phyloP scores from a whole-genome alignment of 2,797 vertebrate genomes.

The Acipenser oxyrinchus region DNA sequence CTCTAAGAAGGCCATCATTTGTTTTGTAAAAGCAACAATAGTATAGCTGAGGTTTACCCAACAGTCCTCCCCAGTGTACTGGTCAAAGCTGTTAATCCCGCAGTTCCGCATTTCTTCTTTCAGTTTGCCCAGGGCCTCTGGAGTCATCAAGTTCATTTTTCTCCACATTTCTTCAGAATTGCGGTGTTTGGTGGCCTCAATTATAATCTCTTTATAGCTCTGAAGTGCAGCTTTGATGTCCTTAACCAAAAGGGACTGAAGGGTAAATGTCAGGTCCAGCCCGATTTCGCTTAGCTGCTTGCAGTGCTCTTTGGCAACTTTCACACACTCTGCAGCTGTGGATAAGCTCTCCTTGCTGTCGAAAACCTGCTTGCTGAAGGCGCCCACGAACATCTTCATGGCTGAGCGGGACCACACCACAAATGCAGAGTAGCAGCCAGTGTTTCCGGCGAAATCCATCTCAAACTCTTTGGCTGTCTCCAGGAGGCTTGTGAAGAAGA shows the following conservation, averaged over 20 bases:
- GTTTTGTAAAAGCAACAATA: conserved; percentile 95
- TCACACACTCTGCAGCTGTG: conserved; percentile 88
- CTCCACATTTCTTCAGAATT: conserved; percentile 99
- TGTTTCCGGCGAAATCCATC: conserved; percentile 85
- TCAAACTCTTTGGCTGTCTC: conserved; percentile 93
- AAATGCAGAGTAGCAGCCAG: conserved; percentile 92
- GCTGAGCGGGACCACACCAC: conserved; percentile 89
- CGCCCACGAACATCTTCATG: conserved; percentile 88
- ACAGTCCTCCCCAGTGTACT: conserved; percentile 92
- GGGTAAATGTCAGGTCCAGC: conserved; percentile 89
- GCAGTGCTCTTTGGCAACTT: conserved; percentile 94
- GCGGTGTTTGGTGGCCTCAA: conserved; percentile 93
- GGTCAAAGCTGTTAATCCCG: conserved; percentile 76
- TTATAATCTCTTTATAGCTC: conserved; percentile 93
- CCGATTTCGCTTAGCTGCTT: conserved; percentile 89
- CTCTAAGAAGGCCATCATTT: conserved; percentile 94
- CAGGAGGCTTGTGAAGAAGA: conserved; percentile 93
- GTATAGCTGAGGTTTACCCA: conserved; percentile 99
- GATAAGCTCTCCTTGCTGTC: conserved; percentile 96
- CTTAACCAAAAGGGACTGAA: conserved; percentile 85
- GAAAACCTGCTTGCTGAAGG: conserved; percentile 96
- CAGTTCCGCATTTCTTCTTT: conserved; percentile 89
- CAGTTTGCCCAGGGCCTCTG: conserved; percentile 83
- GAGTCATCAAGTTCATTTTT: conserved; percentile 96
- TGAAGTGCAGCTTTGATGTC: conserved; percentile 84